These are phyloP conservation scores for Thaumetopoea pityocampa DNA, from an alignment of 1,140 invertebrate genomes.

Conservation along the genomic window DNA sequence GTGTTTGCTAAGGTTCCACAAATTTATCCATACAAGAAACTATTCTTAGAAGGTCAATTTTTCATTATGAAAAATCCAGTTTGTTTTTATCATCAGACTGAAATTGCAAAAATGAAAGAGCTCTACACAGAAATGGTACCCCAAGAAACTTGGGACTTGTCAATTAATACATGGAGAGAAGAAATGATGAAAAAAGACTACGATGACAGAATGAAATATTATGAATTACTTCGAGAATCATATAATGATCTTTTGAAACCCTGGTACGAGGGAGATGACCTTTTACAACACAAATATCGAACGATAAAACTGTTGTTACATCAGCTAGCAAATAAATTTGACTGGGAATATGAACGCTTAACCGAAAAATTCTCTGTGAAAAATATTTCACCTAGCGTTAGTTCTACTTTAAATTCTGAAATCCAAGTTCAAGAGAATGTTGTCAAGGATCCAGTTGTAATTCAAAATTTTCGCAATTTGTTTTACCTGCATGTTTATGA, in stretches of 20 bases:
- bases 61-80: slow-evolving; percentile 63
- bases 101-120: slow-evolving; percentile 51
- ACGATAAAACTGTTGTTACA: slow-evolving; percentile 41
- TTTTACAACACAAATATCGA: slow-evolving; percentile 39
- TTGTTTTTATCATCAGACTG: slow-evolving; percentile 62
- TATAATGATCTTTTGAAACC: slow-evolving; percentile 49
- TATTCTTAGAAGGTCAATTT: slow-evolving; percentile 52
- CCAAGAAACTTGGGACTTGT: slow-evolving; percentile 46
- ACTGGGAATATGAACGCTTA: slow-evolving; percentile 31
- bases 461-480: slow-evolving; percentile 29
- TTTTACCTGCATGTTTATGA: slow-evolving; percentile 48
- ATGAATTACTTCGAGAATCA: slow-evolving; percentile 38
- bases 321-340: slow-evolving; percentile 46
- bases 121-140: slow-evolving; percentile 47
- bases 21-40: slow-evolving; percentile 52
- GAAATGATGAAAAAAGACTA: slow-evolving; percentile 51
- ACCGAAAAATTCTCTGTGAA: not conserved
- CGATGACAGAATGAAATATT: slow-evolving; percentile 62
- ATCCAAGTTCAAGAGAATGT: not conserved
- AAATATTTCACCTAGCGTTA: not conserved
- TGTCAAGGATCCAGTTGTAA: slow-evolving; percentile 9
- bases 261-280: slow-evolving; percentile 46
- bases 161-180: slow-evolving; percentile 47
- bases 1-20: slow-evolving; percentile 32
- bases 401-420: not conserved